phyloP scores from a whole-genome alignment of 2,888 invertebrate genomes.

The Diogma glabrata region DNA sequence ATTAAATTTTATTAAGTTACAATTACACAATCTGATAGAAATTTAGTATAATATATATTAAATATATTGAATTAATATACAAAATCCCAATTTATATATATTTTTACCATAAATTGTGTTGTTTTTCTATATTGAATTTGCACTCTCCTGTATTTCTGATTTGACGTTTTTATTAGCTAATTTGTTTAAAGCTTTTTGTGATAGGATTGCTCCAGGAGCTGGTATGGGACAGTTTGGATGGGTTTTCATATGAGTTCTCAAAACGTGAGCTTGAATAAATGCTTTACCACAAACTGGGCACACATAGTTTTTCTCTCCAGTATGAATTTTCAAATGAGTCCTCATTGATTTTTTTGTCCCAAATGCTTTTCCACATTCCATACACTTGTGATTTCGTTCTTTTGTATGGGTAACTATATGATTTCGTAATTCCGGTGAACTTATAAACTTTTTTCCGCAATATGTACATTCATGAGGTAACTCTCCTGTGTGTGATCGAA shows the following conservation, averaged over 20 bases:
- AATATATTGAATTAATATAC: too few relatives aligned
- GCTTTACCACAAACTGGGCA: conserved; percentile 13
- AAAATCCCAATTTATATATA: too few relatives aligned
- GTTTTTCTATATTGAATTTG: too few relatives aligned
- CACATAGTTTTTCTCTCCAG: conserved; percentile 14
- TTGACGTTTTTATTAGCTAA: background rate
- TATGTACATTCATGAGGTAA: conserved; percentile 10
- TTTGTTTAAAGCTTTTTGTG: conserved; percentile 10
- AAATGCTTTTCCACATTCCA: conserved; percentile 13
- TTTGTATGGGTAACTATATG: conserved; percentile 15
- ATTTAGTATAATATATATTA: too few relatives aligned
- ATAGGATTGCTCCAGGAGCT: conserved; percentile 12
- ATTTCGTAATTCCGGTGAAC: conserved; percentile 11
- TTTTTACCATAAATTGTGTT: too few relatives aligned
- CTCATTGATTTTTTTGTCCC: conserved; percentile 11
- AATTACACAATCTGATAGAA: too few relatives aligned
- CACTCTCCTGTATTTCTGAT: too few relatives aligned
- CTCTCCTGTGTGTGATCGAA: conserved; percentile 14
- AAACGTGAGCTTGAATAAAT: conserved; percentile 14
- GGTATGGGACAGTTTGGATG: conserved; percentile 14
- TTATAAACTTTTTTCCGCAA: conserved; percentile 14
- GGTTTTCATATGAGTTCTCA: conserved; percentile 13
- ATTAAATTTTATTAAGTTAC: too few relatives aligned
- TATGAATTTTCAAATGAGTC: conserved; percentile 14
- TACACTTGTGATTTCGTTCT: conserved; percentile 14